Conservation (phyloP, 2,113 vertebrate species). For the rabbit (Oryctolagus cuniculus) region mOryCun1.1 NC_091438.1:134066501-134067000, state of each 20-base stretch:
- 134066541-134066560: not conserved
- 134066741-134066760: not conserved
- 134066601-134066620: not conserved
- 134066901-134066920: too few species aligned
- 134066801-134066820: not conserved
- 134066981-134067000: too few species aligned
- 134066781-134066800: not conserved
- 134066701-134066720: accelerated
- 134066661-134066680: not conserved
- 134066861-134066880: too few species aligned
- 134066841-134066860: too few species aligned
- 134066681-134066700: not conserved
- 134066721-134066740: not conserved
- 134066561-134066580: not conserved
- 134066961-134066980: too few species aligned
- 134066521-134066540: not conserved
- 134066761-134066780: not conserved
- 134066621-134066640: not conserved
- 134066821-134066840: too few species aligned
- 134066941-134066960: too few species aligned
- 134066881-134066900: too few species aligned
- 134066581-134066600: not conserved
- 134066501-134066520: not conserved
- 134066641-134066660: not conserved
- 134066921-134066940: too few species aligned